phyloP scores from a whole-genome alignment of 2,797 vertebrate species.

The Phaenicophaeus curvirostris region DNA sequence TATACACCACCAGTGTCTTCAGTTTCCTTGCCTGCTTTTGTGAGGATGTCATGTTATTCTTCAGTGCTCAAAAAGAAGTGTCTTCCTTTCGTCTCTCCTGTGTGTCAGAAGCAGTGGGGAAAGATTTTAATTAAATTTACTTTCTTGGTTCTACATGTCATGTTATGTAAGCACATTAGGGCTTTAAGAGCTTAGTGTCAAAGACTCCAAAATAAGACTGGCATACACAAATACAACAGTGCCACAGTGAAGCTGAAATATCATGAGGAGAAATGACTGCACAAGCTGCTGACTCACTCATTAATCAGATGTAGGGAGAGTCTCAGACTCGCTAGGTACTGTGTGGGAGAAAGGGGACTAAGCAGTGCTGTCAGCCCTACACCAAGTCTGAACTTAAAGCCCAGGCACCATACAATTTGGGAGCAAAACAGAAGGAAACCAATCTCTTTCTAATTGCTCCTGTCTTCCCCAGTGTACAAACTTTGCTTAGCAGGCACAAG shows the following conservation, averaged over 20 bases:
- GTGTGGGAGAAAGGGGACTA: not conserved
- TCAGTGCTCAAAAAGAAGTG: not conserved
- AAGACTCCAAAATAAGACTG: not conserved
- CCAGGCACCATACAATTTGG: fast-evolving
- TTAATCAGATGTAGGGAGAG: not conserved
- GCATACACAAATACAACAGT: conserved; percentile 11
- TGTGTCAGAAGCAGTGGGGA: not conserved
- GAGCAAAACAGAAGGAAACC: not conserved
- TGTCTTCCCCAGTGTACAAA: not conserved
- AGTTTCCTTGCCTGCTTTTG: not conserved
- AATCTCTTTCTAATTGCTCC: not conserved
- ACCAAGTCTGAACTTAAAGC: fast-evolving
- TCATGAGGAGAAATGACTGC: not conserved
- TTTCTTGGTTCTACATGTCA: not conserved
- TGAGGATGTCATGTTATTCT: not conserved
- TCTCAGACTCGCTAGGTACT: not conserved
- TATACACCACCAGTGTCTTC: not conserved
- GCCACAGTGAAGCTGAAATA: not conserved
- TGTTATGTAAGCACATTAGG: conserved; percentile 43
- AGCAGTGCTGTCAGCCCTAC: not conserved
- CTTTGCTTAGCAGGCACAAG: not conserved
- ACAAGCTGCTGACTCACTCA: conserved; percentile 29
- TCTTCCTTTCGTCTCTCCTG: conserved; percentile 7
- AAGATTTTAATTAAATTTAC: conserved; percentile 50
- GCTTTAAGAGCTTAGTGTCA: conserved; percentile 52